A percentile compares a stretch with the other conserved stretches of the same genome.
phyloP scores from a whole-genome alignment of 1,140 invertebrate genomes.

The Acromyrmex heyeri region DNA sequence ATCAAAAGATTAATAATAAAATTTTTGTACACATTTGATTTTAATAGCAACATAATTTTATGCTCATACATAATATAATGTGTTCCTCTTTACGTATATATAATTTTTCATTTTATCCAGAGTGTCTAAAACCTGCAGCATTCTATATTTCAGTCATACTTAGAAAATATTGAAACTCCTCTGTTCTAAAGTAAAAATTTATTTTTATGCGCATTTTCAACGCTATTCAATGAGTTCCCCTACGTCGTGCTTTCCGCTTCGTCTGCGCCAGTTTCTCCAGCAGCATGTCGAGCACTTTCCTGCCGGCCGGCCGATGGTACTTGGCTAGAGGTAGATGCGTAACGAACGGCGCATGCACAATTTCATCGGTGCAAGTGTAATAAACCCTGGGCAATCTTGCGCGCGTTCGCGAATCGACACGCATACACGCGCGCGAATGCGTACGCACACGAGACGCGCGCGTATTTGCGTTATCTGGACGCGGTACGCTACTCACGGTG shows the following conservation, averaged over 20 bases:
- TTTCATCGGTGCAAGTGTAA: constrained; percentile 79
- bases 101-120: neutral
- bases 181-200: neutral
- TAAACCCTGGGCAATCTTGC: constrained; percentile 74
- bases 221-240: constrained; percentile 37
- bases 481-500: constrained; percentile 58
- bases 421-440: neutral
- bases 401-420: constrained; percentile 43
- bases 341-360: constrained; percentile 76
- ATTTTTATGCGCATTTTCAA: neutral
- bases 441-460: neutral
- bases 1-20: neutral
- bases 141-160: neutral
- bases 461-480: constrained; percentile 43
- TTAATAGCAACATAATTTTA: no score
- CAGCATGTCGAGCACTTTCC: constrained; percentile 59
- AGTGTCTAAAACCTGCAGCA: neutral
- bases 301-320: constrained; percentile 51
- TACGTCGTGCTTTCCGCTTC: constrained; percentile 50
- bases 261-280: constrained; percentile 51
- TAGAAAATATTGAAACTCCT: neutral
- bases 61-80: no score
- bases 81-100: no score
- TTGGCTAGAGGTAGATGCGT: constrained; percentile 66
- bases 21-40: no score